Evolutionary conservation across 2,113 vertebrate species (phyloP), one percentile per base, ranked within the genome.

Genomic region (Circaetus cinerascens): DNA sequence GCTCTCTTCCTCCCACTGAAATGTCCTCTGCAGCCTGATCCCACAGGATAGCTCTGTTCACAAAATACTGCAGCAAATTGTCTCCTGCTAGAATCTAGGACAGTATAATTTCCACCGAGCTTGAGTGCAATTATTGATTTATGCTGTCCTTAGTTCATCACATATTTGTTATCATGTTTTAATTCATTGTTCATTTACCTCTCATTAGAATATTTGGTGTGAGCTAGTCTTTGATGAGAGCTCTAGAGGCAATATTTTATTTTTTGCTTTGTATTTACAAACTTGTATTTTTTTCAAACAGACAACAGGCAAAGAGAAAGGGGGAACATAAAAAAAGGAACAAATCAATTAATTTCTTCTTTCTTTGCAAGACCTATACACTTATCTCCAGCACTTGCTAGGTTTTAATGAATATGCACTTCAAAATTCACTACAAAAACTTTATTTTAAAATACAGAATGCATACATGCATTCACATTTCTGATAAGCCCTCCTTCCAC

Each of bases 1-100:
- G 96, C 98, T 98, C 95, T 97, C 97, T 97, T 97, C 97, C 96
- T 98, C 97, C 97, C 96, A 96, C 96, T 95, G 95, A 98, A 98
- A 98, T 97, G 98, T 98, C 98, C 98, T 98, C 98, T 96, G 95
- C 97, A 98, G 97, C 96, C 93, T 84, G 79, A 97, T 98, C 98
- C 98, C 98, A 97, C 93, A 95, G 96, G 98, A 96, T 95, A 98
- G 86, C 83, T 91, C 95, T 96, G 96, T 95, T 98, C 96, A 95
- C 94, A 98, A 98, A 98, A 97, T 92, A 82, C 97, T 97, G 97
- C 96, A 97, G 96, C 96, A 97, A 97, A 97, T 93, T 91, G 62
- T 97, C 95, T 97, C 87, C 53, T 88, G 64, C 63, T 94, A 95
- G 87, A 95, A 95, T 96, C 82, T 68, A 93, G 91, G 90, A 93